These are phyloP conservation scores for Hermaeophaga mercurialis DNA, from an alignment of 2,888 invertebrate species.

Conservation along the genomic window DNA sequence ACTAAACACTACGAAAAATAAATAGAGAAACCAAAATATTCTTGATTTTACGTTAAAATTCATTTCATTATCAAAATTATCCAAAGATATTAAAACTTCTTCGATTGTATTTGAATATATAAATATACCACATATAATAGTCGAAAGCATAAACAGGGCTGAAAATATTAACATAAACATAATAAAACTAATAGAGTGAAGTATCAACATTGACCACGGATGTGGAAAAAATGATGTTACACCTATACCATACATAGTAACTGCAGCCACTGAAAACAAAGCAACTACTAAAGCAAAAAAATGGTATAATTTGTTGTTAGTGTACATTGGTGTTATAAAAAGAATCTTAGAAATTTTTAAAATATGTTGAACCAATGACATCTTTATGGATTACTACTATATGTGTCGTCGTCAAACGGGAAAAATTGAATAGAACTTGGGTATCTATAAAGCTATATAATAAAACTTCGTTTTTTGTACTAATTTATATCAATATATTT, in stretches of 20 bases:
- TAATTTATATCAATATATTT: too few species aligned
- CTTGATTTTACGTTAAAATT: not conserved
- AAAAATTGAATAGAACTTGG: too few species aligned
- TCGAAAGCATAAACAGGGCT: not conserved
- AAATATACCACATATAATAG: not conserved
- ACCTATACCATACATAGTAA: not conserved
- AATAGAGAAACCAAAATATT: not conserved
- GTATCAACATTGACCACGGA: not conserved
- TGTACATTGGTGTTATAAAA: not conserved
- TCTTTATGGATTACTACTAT: not conserved
- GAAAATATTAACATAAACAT: too few species aligned
- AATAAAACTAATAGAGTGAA: too few species aligned
- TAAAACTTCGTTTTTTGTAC: too few species aligned
- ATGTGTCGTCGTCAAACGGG: too few species aligned
- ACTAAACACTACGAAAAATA: not conserved
- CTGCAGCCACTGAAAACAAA: not conserved
- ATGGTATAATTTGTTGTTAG: not conserved
- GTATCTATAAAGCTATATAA: too few species aligned
- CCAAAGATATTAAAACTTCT: not conserved
- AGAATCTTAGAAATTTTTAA: not conserved
- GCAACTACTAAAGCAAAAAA: not conserved
- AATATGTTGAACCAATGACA: not conserved
- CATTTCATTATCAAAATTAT: not conserved
- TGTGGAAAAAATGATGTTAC: not conserved
- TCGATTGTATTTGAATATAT: not conserved